Conservation (phyloP, 2,113 vertebrate genomes). For the Tylochromis polylepis region DNA sequence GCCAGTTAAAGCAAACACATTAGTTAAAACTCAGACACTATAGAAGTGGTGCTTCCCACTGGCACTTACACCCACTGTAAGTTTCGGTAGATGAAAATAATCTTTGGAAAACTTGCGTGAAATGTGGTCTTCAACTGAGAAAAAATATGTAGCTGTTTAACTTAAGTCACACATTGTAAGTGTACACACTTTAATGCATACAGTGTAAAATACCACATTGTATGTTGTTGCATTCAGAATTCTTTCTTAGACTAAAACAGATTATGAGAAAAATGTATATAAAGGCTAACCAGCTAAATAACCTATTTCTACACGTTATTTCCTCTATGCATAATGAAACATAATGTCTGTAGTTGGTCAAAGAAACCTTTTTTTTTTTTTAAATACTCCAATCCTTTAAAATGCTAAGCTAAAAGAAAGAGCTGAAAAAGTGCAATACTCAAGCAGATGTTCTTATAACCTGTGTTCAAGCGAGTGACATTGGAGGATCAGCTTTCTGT, state of each 20-base stretch:
- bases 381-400: neutral
- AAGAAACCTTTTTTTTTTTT: accelerated
- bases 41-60: neutral
- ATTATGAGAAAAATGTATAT: neutral
- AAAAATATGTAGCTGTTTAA: neutral
- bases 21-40: slow-evolving; percentile 4
- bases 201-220: neutral
- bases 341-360: neutral
- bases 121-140: neutral
- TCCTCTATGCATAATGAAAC: neutral
- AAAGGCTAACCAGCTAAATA: neutral
- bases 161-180: neutral
- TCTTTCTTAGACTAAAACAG: neutral
- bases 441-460: neutral
- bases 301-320: neutral
- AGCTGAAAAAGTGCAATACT: neutral
- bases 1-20: slow-evolving; percentile 21
- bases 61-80: neutral
- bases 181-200: too few relatives aligned
- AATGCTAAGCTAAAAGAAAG: neutral
- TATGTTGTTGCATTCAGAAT: neutral
- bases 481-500: neutral
- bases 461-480: neutral
- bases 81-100: neutral
- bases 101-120: neutral